Conservation (phyloP, 2,888 invertebrate genomes). For the Melanostoma scalare region DNA sequence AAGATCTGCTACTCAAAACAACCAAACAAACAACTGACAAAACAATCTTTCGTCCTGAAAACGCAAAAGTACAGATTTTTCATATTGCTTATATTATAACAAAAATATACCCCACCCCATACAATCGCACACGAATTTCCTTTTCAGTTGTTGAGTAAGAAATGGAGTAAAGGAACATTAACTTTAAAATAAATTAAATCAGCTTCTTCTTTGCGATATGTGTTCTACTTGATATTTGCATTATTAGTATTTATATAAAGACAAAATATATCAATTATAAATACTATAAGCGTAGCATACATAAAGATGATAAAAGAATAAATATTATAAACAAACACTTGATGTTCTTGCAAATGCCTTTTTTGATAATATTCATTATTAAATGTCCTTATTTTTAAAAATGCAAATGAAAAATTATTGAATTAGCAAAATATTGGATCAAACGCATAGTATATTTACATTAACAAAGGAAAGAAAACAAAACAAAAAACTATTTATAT, state of each 20-base stretch:
- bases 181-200: constrained; percentile 16
- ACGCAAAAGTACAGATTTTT: neutral
- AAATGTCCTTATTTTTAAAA: constrained; percentile 58
- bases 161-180: constrained; percentile 18
- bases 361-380: constrained; percentile 77
- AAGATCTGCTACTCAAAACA: no score
- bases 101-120: constrained; percentile 33
- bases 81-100: constrained; percentile 42
- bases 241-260: constrained; percentile 31
- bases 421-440: constrained; percentile 68
- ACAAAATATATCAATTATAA: constrained; percentile 47
- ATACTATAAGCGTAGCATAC: constrained; percentile 59
- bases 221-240: constrained; percentile 63
- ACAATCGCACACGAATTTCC: constrained; percentile 55
- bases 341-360: constrained; percentile 73
- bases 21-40: constrained; percentile 25
- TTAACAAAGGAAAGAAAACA: constrained; percentile 16
- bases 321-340: constrained; percentile 57
- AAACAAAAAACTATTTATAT: constrained; percentile 44
- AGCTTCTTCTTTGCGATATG: constrained; percentile 67
- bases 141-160: constrained; percentile 15
- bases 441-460: constrained; percentile 71
- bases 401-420: constrained; percentile 35
- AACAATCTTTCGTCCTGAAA: constrained; percentile 67
- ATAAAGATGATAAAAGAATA: constrained; percentile 43